These are phyloP conservation scores for Diprion similis DNA, from an alignment of 1,140 invertebrate species.

Conservation along the genomic window DNA sequence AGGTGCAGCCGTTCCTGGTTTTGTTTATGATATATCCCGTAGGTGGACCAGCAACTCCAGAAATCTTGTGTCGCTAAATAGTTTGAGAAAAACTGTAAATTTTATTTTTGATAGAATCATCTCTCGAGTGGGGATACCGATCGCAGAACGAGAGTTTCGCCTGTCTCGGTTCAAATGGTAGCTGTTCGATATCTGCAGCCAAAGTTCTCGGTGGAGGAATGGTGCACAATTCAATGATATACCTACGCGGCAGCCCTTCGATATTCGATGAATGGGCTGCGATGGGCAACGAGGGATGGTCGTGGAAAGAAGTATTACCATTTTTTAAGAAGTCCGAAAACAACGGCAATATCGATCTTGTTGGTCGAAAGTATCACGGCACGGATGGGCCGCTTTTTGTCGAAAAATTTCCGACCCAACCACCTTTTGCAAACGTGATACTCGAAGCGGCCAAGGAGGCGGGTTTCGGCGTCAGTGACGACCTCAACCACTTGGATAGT, in stretches of 20 bases:
- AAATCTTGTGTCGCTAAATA: too few relatives aligned
- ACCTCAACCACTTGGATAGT: conserved; percentile 67
- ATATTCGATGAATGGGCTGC: conserved; percentile 69
- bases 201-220: conserved; percentile 66
- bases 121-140: conserved; percentile 88
- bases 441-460: conserved; percentile 66
- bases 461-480: conserved; percentile 64
- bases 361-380: conserved; percentile 55
- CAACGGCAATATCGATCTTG: conserved; percentile 58
- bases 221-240: conserved; percentile 72
- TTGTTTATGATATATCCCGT: conserved; percentile 38
- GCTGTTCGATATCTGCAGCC: conserved; percentile 52
- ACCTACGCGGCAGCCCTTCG: conserved; percentile 68
- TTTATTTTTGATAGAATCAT: neutral
- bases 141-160: conserved; percentile 83
- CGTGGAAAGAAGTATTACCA: conserved; percentile 68
- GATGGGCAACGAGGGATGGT: conserved; percentile 66
- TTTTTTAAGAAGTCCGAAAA: conserved; percentile 66
- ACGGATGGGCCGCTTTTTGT: conserved; percentile 59
- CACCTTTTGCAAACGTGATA: conserved; percentile 63
- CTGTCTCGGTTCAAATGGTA: conserved; percentile 70
- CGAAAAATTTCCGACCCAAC: conserved; percentile 65
- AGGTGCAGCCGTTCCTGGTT: conserved; percentile 48
- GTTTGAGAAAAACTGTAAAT: too few relatives aligned
- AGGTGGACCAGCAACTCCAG: neutral